Conservation (phyloP, 2,797 vertebrate genomes). For the Enteromius treurensis region DNA sequence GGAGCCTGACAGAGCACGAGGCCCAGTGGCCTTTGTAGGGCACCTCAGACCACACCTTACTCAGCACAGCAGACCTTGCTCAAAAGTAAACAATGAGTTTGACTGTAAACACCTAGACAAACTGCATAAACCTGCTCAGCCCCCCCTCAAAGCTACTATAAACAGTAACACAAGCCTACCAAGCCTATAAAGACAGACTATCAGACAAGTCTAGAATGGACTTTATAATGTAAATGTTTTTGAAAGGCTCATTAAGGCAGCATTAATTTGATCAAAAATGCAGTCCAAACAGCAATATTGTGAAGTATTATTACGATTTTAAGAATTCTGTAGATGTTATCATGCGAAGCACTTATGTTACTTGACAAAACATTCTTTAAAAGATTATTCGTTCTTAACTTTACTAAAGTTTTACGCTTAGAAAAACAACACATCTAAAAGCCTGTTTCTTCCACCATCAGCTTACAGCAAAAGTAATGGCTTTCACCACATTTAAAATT, state of each 20-base stretch:
- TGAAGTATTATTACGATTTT: background rate
- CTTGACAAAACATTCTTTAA: background rate
- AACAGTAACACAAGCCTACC: conserved; percentile 14
- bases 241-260: background rate
- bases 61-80: conserved; percentile 33
- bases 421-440: background rate
- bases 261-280: background rate
- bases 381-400: background rate
- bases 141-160: conserved; percentile 11
- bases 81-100: conserved; percentile 51
- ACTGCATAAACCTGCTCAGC: conserved; percentile 48
- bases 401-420: background rate
- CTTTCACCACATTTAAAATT: conserved; percentile 5
- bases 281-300: background rate
- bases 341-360: background rate
- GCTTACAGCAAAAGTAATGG: background rate
- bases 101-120: conserved; percentile 53
- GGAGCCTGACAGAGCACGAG: background rate
- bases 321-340: background rate
- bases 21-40: conserved; percentile 17
- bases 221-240: background rate
- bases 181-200: background rate
- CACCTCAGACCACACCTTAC: conserved; percentile 52
- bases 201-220: background rate
- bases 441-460: background rate